phyloP scores from a whole-genome alignment of 1,140 invertebrate species.

The Calephelis nemesis region DNA sequence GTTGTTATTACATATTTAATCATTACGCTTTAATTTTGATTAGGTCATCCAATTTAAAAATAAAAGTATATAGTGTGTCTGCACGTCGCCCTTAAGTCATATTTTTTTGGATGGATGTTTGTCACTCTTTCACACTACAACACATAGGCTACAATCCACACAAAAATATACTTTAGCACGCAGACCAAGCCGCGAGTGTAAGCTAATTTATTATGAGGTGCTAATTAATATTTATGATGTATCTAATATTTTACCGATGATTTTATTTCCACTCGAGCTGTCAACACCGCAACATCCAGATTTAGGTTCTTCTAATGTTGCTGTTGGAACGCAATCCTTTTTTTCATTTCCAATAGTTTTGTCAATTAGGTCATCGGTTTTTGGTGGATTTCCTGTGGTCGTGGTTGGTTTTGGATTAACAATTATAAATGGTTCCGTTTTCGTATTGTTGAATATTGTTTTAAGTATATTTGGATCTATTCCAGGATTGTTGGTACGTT shows the following conservation, averaged over 20 bases:
- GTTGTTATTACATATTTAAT: too few species aligned
- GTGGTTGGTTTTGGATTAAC: constrained; percentile 11
- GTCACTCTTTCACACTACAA: too few species aligned
- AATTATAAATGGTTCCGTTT: constrained; percentile 1
- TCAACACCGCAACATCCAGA: constrained; percentile 50
- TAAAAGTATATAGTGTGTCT: too few species aligned
- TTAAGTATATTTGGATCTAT: not conserved
- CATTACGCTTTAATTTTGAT: too few species aligned
- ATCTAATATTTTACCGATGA: constrained; percentile 40
- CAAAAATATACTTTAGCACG: too few species aligned
- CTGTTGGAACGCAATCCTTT: constrained; percentile 28
- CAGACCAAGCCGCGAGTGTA: too few species aligned
- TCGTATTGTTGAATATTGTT: not conserved
- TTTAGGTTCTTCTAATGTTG: constrained; percentile 14
- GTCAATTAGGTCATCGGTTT: not conserved
- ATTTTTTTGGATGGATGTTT: too few species aligned
- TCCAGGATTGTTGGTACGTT: not conserved
- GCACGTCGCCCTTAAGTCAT: too few species aligned
- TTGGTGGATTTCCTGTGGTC: not conserved
- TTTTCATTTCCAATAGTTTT: not conserved
- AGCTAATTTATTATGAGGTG: not conserved
- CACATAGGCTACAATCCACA: too few species aligned
- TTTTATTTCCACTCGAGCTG: constrained; percentile 42
- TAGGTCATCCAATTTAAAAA: too few species aligned
- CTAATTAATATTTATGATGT: not conserved